phyloP scores from a whole-genome alignment of 2,888 invertebrate genomes.

The Baccha elongata region DNA sequence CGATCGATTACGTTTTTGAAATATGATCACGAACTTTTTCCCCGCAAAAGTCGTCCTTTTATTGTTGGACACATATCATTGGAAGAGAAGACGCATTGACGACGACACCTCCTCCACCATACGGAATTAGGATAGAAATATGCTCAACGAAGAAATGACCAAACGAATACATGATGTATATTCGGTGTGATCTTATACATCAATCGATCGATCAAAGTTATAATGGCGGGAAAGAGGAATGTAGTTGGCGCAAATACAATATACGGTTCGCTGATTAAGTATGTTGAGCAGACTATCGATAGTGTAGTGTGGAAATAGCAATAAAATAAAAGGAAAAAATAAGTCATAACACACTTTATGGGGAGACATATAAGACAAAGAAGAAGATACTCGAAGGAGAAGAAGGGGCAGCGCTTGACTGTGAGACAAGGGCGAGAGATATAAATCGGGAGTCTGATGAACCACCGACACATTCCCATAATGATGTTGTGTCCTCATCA shows the following conservation, averaged over 20 bases:
- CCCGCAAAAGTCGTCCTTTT: conserved; percentile 53
- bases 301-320: conserved; percentile 62
- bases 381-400: conserved; percentile 5
- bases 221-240: background rate
- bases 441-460: conserved; percentile 64
- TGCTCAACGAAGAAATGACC: conserved; percentile 67
- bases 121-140: conserved; percentile 71
- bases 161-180: conserved; percentile 74
- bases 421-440: conserved; percentile 66
- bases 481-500: conserved; percentile 49
- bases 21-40: conserved; percentile 76
- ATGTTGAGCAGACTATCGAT: conserved; percentile 50
- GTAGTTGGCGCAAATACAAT: conserved; percentile 9
- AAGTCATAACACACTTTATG: conserved; percentile 10
- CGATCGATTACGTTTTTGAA: conserved; percentile 77
- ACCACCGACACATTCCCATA: conserved; percentile 45
- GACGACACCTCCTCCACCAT: conserved; percentile 35
- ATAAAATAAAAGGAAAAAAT: conserved; percentile 34
- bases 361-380: conserved; percentile 44
- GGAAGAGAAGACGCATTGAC: background rate
- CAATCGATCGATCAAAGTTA: conserved; percentile 21
- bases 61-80: background rate
- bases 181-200: conserved; percentile 74
- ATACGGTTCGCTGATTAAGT: conserved; percentile 51
- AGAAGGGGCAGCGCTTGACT: conserved; percentile 9